phyloP scores from a whole-genome alignment of 2,113 vertebrate species.

The Gobius niger region DNA sequence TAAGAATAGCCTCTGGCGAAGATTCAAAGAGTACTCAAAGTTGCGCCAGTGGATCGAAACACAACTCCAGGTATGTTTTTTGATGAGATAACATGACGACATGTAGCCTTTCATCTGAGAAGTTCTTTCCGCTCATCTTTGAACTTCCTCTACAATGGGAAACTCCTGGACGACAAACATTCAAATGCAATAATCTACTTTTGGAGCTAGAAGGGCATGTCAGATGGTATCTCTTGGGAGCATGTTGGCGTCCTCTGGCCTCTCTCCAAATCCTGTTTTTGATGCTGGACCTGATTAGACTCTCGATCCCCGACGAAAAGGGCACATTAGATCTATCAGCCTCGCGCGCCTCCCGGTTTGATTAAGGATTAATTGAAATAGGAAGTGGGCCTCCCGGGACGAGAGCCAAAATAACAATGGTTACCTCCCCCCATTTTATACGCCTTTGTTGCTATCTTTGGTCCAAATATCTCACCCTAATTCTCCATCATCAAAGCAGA shows the following conservation, averaged over 20 bases:
- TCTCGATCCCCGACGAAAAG: slow-evolving; percentile 38
- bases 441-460: slow-evolving; percentile 42
- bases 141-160: too few species aligned
- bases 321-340: slow-evolving; percentile 69
- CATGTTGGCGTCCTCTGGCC: slow-evolving; percentile 46
- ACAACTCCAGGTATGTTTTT: too few species aligned
- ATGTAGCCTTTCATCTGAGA: too few species aligned
- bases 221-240: slow-evolving; percentile 53
- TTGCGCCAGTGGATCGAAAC: too few species aligned
- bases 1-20: too few species aligned
- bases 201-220: slow-evolving; percentile 24
- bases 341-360: slow-evolving; percentile 67
- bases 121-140: too few species aligned
- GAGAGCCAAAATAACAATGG: slow-evolving; percentile 48
- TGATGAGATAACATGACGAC: too few species aligned
- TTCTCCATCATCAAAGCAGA: slow-evolving; percentile 50
- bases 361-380: slow-evolving; percentile 73
- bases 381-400: slow-evolving; percentile 44
- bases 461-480: slow-evolving; percentile 28
- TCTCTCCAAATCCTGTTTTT: slow-evolving; percentile 54
- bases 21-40: too few species aligned
- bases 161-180: too few species aligned
- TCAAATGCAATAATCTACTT: neutral
- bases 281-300: slow-evolving; percentile 59
- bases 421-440: slow-evolving; percentile 21